Evolutionary conservation across 2,888 invertebrate genomes (phyloP).

Genomic region (Sarcophaga subvicina): DNA sequence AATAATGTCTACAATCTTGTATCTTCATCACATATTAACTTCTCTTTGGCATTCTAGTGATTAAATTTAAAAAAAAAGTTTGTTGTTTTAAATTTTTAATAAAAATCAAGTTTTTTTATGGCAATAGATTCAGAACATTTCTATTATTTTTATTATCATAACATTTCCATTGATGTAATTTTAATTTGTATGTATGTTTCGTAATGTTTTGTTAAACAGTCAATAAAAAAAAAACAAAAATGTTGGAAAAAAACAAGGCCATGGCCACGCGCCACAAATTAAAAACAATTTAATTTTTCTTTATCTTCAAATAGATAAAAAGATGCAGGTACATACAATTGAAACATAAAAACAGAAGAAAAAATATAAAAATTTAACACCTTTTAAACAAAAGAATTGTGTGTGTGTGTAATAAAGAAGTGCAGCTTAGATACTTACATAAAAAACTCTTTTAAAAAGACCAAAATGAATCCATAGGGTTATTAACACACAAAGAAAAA

Average conservation of each 20-base stretch:
- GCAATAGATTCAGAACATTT: background rate
- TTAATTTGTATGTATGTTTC: background rate
- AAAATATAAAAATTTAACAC: background rate
- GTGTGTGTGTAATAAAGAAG: background rate
- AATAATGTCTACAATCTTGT: too few relatives aligned
- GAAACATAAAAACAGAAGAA: background rate
- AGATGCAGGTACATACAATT: constrained; percentile 46
- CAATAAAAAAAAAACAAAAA: constrained; percentile 9
- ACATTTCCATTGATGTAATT: background rate
- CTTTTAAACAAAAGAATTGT: constrained; percentile 20
- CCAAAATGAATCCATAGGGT: background rate
- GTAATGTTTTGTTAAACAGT: background rate
- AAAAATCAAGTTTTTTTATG: too few relatives aligned
- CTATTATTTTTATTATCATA: background rate
- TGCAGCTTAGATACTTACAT: too few relatives aligned
- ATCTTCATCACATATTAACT: too few relatives aligned
- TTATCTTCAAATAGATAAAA: background rate
- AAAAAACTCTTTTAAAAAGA: too few relatives aligned
- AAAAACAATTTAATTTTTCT: background rate
- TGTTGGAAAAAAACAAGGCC: constrained; percentile 20
- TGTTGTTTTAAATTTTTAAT: too few relatives aligned
- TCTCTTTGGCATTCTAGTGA: too few relatives aligned
- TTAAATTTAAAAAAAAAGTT: too few relatives aligned
- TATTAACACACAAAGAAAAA: too few relatives aligned
- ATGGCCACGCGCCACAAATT: constrained; percentile 56